These are phyloP conservation scores for Andrena hattorfiana DNA, from an alignment of 2,888 invertebrate genomes.

Conservation along the genomic window DNA sequence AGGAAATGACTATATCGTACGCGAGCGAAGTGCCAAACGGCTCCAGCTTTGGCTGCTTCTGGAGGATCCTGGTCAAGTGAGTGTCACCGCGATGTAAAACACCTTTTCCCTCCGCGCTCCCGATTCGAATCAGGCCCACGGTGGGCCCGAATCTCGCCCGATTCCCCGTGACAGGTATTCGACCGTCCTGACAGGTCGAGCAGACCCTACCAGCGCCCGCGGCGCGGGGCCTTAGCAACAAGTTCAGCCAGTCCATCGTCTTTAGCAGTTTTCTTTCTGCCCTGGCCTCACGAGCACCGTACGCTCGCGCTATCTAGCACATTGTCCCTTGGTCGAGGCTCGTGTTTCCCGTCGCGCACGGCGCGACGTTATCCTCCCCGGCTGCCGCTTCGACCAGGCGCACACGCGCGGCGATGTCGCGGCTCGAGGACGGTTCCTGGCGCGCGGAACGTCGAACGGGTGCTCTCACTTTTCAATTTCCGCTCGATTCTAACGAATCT, in stretches of 20 bases:
- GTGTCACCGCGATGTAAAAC: constrained; percentile 78
- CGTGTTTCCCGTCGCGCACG: background rate
- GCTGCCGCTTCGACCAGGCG: background rate
- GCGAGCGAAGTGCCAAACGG: constrained; percentile 96
- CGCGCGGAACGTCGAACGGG: constrained; percentile 5
- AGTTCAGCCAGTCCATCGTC: constrained; percentile 14
- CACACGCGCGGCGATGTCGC: constrained; percentile 7
- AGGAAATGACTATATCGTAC: constrained; percentile 94
- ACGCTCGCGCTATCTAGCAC: constrained; percentile 35
- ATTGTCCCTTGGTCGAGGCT: constrained; percentile 27
- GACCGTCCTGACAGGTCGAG: constrained; percentile 32
- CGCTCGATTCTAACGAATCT: constrained; percentile 26
- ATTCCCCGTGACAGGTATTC: constrained; percentile 15
- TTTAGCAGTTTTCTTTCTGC: constrained; percentile 12
- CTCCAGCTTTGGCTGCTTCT: constrained; percentile 96
- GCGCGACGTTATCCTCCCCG: constrained; percentile 19
- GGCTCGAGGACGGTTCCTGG: background rate
- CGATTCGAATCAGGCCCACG: background rate
- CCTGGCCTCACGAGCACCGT: constrained; percentile 1
- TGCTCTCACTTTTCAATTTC: constrained; percentile 56
- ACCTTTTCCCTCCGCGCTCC: background rate
- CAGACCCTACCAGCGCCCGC: background rate
- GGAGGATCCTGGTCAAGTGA: constrained; percentile 95
- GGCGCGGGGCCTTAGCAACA: constrained; percentile 47
- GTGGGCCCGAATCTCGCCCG: background rate